Evolutionary conservation across 2,113 vertebrate species (phyloP).

Genomic region (Nyctibius bracteatus): DNA sequence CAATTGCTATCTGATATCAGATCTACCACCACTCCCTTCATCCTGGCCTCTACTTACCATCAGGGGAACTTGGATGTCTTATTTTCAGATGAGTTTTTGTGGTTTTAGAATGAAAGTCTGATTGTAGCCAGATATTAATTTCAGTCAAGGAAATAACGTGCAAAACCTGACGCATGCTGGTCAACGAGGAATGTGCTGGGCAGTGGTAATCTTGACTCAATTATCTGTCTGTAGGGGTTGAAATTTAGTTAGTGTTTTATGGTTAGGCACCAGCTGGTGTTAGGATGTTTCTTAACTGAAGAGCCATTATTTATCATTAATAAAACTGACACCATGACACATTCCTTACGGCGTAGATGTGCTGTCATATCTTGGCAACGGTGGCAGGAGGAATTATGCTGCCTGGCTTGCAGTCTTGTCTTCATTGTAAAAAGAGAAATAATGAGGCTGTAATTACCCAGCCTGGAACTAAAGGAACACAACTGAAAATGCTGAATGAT

Average conservation of each 20-base stretch:
- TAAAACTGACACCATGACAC: conserved; percentile 39
- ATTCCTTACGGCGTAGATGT: conserved; percentile 6
- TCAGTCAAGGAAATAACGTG: background rate
- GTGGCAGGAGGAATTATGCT: conserved; percentile 38
- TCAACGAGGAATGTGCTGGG: background rate
- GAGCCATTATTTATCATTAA: conserved; percentile 41
- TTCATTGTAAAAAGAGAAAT: conserved; percentile 44
- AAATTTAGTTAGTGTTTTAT: background rate
- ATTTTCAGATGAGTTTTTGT: conserved; percentile 5
- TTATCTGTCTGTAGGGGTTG: background rate
- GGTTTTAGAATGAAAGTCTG: background rate
- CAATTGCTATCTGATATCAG: background rate
- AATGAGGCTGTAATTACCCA: conserved; percentile 52
- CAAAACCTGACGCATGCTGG: background rate
- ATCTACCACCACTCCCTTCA: background rate
- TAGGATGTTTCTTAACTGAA: conserved; percentile 18
- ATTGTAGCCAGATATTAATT: background rate
- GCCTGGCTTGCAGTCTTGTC: conserved; percentile 43
- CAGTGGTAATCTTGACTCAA: background rate
- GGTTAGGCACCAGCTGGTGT: background rate
- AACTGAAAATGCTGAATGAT: conserved; percentile 36
- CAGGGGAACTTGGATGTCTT: background rate
- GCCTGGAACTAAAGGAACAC: conserved; percentile 47
- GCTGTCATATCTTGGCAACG: conserved; percentile 47
- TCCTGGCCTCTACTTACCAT: background rate